Base-by-base conservation (phyloP, 2,113 vertebrate species). In the Picathartes gymnocephalus region DNA sequence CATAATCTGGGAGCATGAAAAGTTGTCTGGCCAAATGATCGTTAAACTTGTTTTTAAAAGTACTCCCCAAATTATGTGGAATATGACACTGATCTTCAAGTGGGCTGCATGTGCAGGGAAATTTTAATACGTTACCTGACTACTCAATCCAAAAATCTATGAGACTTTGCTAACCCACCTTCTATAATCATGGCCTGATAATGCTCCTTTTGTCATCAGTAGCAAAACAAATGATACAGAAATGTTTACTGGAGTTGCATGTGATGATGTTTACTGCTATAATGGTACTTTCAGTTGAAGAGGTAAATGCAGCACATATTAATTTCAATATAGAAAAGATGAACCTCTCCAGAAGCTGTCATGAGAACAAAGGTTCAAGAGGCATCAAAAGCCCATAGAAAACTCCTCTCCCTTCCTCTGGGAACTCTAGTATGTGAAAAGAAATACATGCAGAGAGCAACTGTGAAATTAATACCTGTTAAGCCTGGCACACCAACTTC, bases 401-500 rank as follows among this genome's bases (percentile, higher is more conserved):
- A 58, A 4, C 19, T 70, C 9, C 31, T 5, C 11, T 57, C 35
- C 19, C 15, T 83, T 80, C n/a, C 40, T 74, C 69, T 86, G 7
- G 12, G 31, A 71, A 23, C 11, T 92, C 79, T 1, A 45, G 12
- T 19, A 53, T 16, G 11, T 56, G 56, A 45, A 35, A 82, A 86
- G 35, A 33, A 88, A 74, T 24, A 64, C 3, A 71, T 42, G 23
- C 27, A 73, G 48, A 74, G 31, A 86, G 48, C 17, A 78, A 81
- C 40, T 64, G 20, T 22, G 40, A 69, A 84, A 71, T 28, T 9
- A 20, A n/a, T 98, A 99, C 99, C 99, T 98, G 91, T 90, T 8
- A 71, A 72, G 77, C 99, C 99, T 35, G 94, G 13, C 25, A 95
- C 27, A 60, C 99, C 99, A 31, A 47, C 15, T 58, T 99, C 98